Percentiles rank a stretch among this genome's conserved stretches.
Evolutionary conservation across 2,888 invertebrate genomes (phyloP).

Genomic region (Cylindroiulus punctatus): DNA sequence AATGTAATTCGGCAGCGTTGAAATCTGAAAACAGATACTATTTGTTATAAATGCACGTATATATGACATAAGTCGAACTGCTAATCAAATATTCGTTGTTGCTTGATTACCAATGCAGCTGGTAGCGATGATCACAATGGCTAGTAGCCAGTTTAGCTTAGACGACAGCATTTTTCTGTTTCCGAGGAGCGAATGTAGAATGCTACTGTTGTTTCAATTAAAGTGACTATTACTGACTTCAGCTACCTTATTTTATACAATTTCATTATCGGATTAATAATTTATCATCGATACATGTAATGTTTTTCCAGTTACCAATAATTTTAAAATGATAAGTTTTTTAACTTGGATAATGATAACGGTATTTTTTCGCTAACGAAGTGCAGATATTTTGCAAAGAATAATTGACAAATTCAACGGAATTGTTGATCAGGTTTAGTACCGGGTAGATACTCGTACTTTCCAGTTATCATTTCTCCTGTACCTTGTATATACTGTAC

Average conservation of each 20-base stretch:
- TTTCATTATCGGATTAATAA: not conserved
- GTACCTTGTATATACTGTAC: too few relatives aligned
- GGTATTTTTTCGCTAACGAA: not conserved
- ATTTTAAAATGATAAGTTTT: not conserved
- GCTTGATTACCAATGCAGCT: not conserved
- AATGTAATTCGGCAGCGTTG: not conserved
- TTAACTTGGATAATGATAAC: not conserved
- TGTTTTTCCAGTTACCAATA: not conserved
- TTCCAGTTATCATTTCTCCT: not conserved
- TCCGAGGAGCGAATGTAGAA: not conserved
- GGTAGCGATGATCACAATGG: not conserved
- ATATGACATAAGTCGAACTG: not conserved
- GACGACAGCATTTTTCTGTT: not conserved
- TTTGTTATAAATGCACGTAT: not conserved
- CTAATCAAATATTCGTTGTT: not conserved
- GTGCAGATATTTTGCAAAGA: not conserved
- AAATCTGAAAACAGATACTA: not conserved
- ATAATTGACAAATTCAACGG: not conserved
- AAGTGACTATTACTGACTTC: not conserved
- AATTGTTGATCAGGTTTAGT: not conserved
- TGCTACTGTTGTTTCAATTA: not conserved
- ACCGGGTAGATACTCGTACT: too few relatives aligned
- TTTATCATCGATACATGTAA: not conserved
- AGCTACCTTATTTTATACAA: conserved; percentile 10
- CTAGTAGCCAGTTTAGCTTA: not conserved